These are phyloP conservation scores for Drosophila nr. medialis DNA, from an alignment of 2,888 invertebrate genomes.

Conservation along the genomic window DNA sequence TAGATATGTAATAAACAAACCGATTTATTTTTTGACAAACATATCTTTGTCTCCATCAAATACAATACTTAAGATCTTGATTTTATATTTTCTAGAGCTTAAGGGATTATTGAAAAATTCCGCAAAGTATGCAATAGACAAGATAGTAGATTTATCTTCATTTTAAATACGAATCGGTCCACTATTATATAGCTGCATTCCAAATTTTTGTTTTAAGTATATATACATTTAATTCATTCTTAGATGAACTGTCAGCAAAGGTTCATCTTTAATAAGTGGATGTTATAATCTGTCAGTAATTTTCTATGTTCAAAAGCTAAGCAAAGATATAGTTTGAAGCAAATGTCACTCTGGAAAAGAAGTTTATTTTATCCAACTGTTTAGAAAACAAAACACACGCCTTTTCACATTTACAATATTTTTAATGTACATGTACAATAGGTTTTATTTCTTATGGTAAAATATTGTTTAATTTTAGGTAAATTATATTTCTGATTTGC, in stretches of 20 bases:
- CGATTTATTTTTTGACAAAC: background rate
- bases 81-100: too few relatives aligned
- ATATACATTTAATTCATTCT: too few relatives aligned
- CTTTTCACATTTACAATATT: conserved; percentile 33
- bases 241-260: background rate
- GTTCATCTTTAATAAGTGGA: background rate
- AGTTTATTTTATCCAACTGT: background rate
- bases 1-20: background rate
- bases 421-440: conserved; percentile 25
- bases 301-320: background rate
- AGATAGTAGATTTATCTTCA: background rate
- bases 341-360: background rate
- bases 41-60: background rate
- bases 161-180: background rate
- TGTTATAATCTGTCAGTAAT: background rate
- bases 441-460: conserved; percentile 25
- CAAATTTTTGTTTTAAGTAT: too few relatives aligned
- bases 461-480: conserved; percentile 27
- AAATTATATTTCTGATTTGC: conserved; percentile 9
- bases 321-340: background rate
- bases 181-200: background rate
- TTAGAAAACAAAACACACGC: background rate
- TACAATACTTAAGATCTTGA: background rate
- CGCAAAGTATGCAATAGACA: conserved; percentile 8
- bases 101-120: background rate